These are phyloP conservation scores for Pogonomyrmex californicus DNA, from an alignment of 1,140 invertebrate species.

Conservation along the genomic window DNA sequence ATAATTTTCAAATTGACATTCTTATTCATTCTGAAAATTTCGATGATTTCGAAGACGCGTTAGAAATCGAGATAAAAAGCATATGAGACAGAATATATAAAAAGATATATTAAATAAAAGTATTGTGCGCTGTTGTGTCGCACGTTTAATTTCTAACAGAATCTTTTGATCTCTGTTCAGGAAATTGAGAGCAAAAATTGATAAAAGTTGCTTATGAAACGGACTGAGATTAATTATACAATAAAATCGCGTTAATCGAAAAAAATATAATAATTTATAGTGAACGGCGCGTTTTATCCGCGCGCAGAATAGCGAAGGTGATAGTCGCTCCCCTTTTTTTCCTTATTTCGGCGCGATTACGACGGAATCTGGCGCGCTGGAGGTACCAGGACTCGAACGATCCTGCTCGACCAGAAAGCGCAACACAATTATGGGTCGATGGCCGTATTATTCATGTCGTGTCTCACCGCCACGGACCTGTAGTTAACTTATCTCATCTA, in stretches of 20 bases:
- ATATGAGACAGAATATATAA: not conserved
- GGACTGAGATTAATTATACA: constrained; percentile 30
- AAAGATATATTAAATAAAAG: not conserved
- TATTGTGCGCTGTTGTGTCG: not conserved
- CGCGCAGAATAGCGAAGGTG: constrained; percentile 8
- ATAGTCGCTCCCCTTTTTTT: constrained; percentile 11
- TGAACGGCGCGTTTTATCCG: not conserved
- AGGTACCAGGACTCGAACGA: constrained; percentile 75
- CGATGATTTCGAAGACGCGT: not conserved
- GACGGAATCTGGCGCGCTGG: constrained; percentile 72
- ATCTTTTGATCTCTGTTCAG: not conserved
- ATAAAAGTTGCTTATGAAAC: constrained; percentile 11
- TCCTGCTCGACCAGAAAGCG: constrained; percentile 80
- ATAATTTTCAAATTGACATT: not conserved
- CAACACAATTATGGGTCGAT: constrained; percentile 83
- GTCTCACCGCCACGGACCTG: constrained; percentile 77
- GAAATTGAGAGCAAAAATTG: constrained; percentile 8
- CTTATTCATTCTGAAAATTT: not conserved
- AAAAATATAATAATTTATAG: constrained; percentile 33
- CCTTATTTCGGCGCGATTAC: constrained; percentile 59
- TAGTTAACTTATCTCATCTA: constrained; percentile 83
- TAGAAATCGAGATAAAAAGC: not conserved
- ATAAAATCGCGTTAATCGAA: constrained; percentile 28
- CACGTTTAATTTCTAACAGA: constrained; percentile 16
- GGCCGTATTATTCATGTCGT: constrained; percentile 81